Percentiles rank a stretch among this genome's conserved stretches.
Conservation (phyloP, 2,113 vertebrate species). For the Microcebus lehilahytsara region DNA sequence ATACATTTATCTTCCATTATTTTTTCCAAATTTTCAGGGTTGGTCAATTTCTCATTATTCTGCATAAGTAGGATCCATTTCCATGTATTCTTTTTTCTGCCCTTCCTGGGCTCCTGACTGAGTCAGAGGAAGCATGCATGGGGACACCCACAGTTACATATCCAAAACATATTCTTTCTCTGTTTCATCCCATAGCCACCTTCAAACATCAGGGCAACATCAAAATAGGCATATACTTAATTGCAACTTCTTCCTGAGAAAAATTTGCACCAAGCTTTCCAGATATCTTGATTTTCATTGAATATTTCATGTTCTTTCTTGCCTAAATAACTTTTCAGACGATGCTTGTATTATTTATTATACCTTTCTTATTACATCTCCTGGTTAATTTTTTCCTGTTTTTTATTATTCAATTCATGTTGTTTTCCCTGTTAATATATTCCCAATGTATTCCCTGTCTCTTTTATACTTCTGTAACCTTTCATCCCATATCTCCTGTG, state of each 20-base stretch:
- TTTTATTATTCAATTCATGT: not conserved
- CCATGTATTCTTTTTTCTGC: not conserved
- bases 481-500: not conserved
- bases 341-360: not conserved
- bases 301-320: not conserved
- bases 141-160: not conserved
- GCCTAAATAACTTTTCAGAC: not conserved
- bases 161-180: not conserved
- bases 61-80: not conserved
- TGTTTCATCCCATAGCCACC: not conserved
- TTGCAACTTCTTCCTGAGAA: not conserved
- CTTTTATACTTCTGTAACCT: not conserved
- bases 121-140: not conserved
- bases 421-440: not conserved
- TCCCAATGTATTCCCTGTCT: not conserved
- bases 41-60: not conserved
- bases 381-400: not conserved
- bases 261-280: not conserved
- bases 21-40: not conserved
- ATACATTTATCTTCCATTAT: not conserved
- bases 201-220: not conserved
- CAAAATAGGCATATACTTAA: not conserved
- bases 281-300: not conserved
- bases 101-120: not conserved
- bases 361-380: not conserved